phyloP scores from a whole-genome alignment of 2,113 vertebrate species.

The Taxidea taxus region DNA sequence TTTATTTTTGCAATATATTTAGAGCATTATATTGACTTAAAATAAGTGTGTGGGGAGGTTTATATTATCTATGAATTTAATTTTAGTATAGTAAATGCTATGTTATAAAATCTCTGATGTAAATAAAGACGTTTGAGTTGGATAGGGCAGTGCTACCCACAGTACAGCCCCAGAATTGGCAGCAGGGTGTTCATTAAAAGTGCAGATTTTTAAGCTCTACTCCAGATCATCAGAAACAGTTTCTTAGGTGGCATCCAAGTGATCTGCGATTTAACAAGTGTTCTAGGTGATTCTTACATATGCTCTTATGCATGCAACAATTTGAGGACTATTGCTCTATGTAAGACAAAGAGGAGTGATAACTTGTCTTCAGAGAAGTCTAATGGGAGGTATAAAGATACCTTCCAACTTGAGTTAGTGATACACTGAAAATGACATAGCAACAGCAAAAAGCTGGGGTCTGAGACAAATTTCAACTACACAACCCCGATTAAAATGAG shows the following conservation, averaged over 20 bases:
- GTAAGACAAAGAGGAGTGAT: slow-evolving; percentile 32
- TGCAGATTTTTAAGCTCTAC: not conserved
- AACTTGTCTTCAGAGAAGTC: slow-evolving; percentile 37
- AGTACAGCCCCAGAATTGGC: not conserved
- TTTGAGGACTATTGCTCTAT: not conserved
- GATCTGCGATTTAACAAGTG: slow-evolving; percentile 3
- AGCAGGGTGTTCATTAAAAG: not conserved
- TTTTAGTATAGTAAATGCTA: not conserved
- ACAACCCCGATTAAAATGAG: slow-evolving; percentile 60
- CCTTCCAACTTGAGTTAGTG: slow-evolving; percentile 26
- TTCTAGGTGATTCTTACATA: not conserved
- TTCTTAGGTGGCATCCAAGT: not conserved
- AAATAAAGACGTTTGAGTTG: not conserved
- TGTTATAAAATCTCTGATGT: not conserved
- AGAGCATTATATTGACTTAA: slow-evolving; percentile 6
- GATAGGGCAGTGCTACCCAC: not conserved
- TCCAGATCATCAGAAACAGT: not conserved
- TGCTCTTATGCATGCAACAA: not conserved
- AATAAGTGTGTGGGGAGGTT: not conserved
- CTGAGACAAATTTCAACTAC: not conserved
- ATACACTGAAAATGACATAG: not conserved
- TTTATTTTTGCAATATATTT: slow-evolving; percentile 12
- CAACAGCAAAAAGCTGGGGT: not conserved
- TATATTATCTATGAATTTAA: slow-evolving; percentile 32
- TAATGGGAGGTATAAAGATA: slow-evolving; percentile 30